Evolutionary conservation across 1,140 invertebrate species (phyloP).

Genomic region (Chlorops oryzae): DNA sequence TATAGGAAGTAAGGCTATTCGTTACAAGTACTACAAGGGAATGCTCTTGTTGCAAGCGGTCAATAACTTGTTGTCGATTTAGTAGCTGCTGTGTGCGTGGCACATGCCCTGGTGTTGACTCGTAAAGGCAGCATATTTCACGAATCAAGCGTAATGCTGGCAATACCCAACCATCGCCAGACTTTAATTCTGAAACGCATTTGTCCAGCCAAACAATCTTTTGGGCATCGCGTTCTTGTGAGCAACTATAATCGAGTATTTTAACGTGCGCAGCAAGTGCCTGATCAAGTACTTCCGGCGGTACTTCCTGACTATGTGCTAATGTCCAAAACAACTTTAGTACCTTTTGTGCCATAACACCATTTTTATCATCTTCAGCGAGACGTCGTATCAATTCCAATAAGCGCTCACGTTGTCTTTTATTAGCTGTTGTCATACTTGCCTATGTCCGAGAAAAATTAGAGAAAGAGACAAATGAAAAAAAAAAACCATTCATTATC

Average conservation of each 20-base stretch:
- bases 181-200: conserved; percentile 91
- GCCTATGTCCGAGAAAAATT: conserved; percentile 53
- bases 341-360: conserved; percentile 98
- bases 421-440: conserved; percentile 93
- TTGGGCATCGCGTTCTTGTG: conserved; percentile 90
- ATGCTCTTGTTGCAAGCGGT: conserved; percentile 85
- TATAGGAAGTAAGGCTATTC: conserved; percentile 86
- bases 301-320: conserved; percentile 91
- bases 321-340: conserved; percentile 95
- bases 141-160: conserved; percentile 92
- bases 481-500: conserved; percentile 8
- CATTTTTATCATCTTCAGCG: conserved; percentile 97
- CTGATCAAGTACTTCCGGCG: conserved; percentile 96
- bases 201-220: conserved; percentile 94
- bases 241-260: conserved; percentile 96
- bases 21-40: conserved; percentile 90
- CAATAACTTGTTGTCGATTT: conserved; percentile 76
- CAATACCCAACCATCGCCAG: conserved; percentile 79
- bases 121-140: conserved; percentile 92
- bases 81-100: conserved; percentile 59
- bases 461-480: conserved; percentile 1
- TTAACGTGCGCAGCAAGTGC: conserved; percentile 92
- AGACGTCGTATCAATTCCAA: conserved; percentile 90
- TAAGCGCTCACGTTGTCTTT: conserved; percentile 92
- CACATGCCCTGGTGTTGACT: conserved; percentile 66